Conservation (phyloP, 2,888 invertebrate species). For the Geophilus truncorum region DNA sequence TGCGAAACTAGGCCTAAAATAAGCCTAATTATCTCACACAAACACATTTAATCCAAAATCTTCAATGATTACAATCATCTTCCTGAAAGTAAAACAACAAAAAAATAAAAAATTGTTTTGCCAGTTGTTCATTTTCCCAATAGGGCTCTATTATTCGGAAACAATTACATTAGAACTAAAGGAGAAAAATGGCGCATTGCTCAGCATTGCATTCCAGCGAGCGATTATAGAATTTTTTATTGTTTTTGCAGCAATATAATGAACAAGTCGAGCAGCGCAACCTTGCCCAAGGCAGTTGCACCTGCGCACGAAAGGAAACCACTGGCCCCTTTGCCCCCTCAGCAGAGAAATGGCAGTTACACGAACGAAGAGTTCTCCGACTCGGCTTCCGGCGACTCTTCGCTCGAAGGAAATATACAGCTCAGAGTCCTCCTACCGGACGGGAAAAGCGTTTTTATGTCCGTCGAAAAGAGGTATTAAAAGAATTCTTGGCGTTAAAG, state of each 20-base stretch:
- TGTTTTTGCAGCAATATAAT: background rate
- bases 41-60: background rate
- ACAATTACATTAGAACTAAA: no score
- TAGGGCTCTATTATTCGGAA: no score
- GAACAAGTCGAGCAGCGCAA: background rate
- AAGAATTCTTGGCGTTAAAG: no score
- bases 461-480: conserved; percentile 58
- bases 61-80: background rate
- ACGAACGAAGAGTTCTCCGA: conserved; percentile 35
- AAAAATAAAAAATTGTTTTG: background rate
- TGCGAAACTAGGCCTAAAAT: background rate
- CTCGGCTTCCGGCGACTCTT: conserved; percentile 36
- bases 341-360: conserved; percentile 18
- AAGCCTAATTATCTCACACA: background rate
- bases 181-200: no score
- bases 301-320: conserved; percentile 14
- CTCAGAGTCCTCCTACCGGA: conserved; percentile 60
- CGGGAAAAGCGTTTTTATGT: conserved; percentile 54
- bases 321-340: conserved; percentile 20
- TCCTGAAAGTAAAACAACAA: background rate
- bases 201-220: background rate
- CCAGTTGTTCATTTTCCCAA: no score
- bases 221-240: background rate
- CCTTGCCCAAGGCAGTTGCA: conserved; percentile 14
- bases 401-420: conserved; percentile 63